phyloP scores from a whole-genome alignment of 2,888 invertebrate species.

The Cantharis flavilabris region DNA sequence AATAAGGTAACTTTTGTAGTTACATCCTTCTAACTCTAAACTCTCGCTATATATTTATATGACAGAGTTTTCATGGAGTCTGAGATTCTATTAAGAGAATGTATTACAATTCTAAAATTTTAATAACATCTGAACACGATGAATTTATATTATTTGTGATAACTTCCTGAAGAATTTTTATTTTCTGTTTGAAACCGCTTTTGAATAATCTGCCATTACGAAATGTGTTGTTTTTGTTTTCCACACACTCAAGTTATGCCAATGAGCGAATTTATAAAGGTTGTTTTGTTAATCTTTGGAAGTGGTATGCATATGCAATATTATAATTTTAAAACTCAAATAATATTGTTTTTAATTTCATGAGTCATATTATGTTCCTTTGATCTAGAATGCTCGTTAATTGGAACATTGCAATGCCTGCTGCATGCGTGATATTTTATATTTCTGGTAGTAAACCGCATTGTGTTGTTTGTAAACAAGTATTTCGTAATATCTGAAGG shows the following conservation, averaged over 20 bases:
- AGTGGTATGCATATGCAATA: not conserved
- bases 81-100: no score
- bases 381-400: not conserved
- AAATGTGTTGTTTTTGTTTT: not conserved
- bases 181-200: not conserved
- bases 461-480: not conserved
- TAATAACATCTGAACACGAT: no score
- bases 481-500: not conserved
- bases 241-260: not conserved
- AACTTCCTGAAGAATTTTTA: not conserved
- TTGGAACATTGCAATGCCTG: constrained; percentile 4
- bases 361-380: constrained; percentile 2
- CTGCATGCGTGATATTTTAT: constrained; percentile 2
- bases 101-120: no score
- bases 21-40: no score
- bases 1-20: no score
- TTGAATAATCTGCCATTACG: not conserved
- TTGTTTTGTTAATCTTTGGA: not conserved
- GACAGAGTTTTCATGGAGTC: no score
- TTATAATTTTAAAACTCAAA: no score
- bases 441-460: not conserved
- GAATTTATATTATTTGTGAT: not conserved
- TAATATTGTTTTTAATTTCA: not conserved
- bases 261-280: not conserved
- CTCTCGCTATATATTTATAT: no score